phyloP scores from a whole-genome alignment of 1,140 invertebrate genomes.

The Hyles vespertilio region DNA sequence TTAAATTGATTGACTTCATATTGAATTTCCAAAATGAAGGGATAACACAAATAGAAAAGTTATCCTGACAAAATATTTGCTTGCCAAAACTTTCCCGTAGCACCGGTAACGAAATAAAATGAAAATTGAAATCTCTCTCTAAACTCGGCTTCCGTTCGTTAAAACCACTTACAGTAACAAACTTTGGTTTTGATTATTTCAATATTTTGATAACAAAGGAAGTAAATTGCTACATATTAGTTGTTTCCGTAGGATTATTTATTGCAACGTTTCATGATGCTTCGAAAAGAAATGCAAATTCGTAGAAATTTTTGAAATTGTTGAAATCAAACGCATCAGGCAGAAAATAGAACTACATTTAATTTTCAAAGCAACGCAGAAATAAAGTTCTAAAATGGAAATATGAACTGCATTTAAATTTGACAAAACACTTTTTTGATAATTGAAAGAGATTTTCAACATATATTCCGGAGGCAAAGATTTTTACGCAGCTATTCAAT shows the following conservation, averaged over 20 bases:
- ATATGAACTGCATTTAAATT: no score
- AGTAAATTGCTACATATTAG: neutral
- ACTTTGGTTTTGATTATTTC: slow-evolving; percentile 21
- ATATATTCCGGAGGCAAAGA: no score
- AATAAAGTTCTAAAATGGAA: no score
- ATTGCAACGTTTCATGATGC: neutral
- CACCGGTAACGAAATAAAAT: slow-evolving; percentile 32
- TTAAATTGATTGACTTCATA: slow-evolving; percentile 1
- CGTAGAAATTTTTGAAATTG: no score
- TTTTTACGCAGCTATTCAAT: no score
- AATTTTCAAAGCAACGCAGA: no score
- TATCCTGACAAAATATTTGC: slow-evolving; percentile 46
- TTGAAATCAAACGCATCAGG: no score
- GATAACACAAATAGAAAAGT: slow-evolving; percentile 38
- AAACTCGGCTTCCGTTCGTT: slow-evolving; percentile 20
- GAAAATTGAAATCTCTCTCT: slow-evolving; percentile 32
- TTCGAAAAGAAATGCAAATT: no score
- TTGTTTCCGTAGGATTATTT: neutral
- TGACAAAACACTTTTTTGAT: no score
- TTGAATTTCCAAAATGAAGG: slow-evolving; percentile 21
- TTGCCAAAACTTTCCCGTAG: slow-evolving; percentile 26
- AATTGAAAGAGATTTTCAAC: no score
- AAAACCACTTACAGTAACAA: slow-evolving; percentile 20
- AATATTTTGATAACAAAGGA: slow-evolving; percentile 14
- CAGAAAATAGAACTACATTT: no score